Evolutionary conservation across 2,888 invertebrate genomes (phyloP).

Genomic region (Thereva nobilitata): DNA sequence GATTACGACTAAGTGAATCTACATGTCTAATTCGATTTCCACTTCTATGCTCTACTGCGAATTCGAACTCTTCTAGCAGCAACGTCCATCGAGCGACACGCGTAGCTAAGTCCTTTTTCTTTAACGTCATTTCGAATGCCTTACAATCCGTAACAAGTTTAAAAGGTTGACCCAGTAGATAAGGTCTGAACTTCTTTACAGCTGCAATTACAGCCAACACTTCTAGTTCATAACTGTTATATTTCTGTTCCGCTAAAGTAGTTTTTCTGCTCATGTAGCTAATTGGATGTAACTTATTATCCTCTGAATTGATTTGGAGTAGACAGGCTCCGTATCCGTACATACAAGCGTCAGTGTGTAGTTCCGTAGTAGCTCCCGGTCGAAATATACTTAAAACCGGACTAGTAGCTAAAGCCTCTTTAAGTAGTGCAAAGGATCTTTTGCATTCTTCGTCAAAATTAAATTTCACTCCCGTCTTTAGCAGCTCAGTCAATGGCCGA

Average conservation of each 20-base stretch:
- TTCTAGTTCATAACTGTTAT: too few species aligned
- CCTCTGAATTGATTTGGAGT: background rate
- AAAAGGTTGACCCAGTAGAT: constrained; percentile 42
- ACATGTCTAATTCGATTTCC: constrained; percentile 43
- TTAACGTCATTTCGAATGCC: constrained; percentile 39
- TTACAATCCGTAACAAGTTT: constrained; percentile 40
- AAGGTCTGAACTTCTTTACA: constrained; percentile 44
- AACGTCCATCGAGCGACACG: constrained; percentile 43
- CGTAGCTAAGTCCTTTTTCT: constrained; percentile 40
- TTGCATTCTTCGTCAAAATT: too few species aligned
- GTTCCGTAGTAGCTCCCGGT: background rate
- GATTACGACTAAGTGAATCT: constrained; percentile 42
- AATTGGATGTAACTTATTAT: constrained; percentile 1
- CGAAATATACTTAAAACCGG: constrained; percentile 3
- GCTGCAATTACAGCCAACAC: constrained; percentile 37
- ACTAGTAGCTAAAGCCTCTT: background rate
- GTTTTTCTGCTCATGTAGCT: constrained; percentile 5
- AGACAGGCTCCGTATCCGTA: constrained; percentile 3
- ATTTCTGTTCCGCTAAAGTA: too few species aligned
- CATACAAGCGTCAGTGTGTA: constrained; percentile 4
- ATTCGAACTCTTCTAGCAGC: constrained; percentile 44
- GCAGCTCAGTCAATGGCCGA: too few species aligned
- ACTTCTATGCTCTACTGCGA: constrained; percentile 42
- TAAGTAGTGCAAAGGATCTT: background rate
- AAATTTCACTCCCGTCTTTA: too few species aligned